Evolutionary conservation across 1,140 invertebrate genomes (phyloP).

Genomic region (Oppia nitens): DNA sequence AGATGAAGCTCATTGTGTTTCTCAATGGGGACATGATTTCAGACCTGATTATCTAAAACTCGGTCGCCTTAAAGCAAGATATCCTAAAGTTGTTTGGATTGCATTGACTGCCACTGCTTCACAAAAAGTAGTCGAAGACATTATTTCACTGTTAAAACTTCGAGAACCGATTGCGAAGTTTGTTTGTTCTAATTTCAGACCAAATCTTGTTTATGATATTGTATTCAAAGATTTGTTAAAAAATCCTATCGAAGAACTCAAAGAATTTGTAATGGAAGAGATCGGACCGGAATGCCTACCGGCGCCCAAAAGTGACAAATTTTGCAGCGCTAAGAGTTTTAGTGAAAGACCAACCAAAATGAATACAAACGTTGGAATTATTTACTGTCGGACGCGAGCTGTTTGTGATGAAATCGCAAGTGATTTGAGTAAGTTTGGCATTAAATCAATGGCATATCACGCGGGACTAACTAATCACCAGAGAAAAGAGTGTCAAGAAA

Average conservation of each 20-base stretch:
- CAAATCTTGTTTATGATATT: constrained; percentile 52
- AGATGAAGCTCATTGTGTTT: constrained; percentile 95
- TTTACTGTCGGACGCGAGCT: constrained; percentile 49
- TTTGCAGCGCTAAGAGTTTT: no score
- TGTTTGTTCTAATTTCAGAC: constrained; percentile 43
- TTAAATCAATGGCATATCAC: constrained; percentile 43
- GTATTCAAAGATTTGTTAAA: constrained; percentile 58
- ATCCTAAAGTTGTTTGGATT: constrained; percentile 54
- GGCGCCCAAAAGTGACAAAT: neutral
- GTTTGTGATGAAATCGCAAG: constrained; percentile 43
- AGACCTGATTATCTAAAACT: constrained; percentile 81
- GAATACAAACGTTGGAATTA: constrained; percentile 34
- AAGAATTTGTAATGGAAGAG: constrained; percentile 39
- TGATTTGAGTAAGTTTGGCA: constrained; percentile 34
- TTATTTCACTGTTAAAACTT: constrained; percentile 37
- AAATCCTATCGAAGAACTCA: constrained; percentile 56
- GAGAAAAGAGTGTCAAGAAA: constrained; percentile 38
- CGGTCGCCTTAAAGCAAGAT: constrained; percentile 47
- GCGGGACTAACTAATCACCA: constrained; percentile 38
- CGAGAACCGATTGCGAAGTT: constrained; percentile 37
- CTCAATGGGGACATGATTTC: constrained; percentile 96
- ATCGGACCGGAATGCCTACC: neutral
- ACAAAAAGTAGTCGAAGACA: constrained; percentile 38
- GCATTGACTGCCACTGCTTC: constrained; percentile 86
- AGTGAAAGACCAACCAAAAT: neutral